Evolutionary conservation across 2,113 vertebrate genomes (phyloP), one percentile per base, ranked within the genome.

Genomic region (Girardinichthys multiradiatus): DNA sequence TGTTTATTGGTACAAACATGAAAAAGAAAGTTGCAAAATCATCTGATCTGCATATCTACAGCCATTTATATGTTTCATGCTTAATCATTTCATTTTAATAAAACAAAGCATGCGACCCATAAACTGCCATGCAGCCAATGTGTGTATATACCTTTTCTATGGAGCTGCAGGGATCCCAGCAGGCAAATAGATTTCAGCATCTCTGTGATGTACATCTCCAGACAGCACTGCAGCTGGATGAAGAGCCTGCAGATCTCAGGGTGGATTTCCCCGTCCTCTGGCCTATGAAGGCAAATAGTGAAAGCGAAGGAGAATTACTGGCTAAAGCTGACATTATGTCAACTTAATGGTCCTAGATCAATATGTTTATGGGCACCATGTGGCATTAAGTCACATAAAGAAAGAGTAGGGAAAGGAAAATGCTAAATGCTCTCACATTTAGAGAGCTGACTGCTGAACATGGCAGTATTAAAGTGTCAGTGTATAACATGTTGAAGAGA

Each of bases 161-260:
- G 97, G 89, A 98, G 95, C 91, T 99, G 97, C 91, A 98, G 94
- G 30, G 98, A 98, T 84, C 97, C 96, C 76, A 99, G 94, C 80
- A 99, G 93, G 90, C 97, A 99, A 65, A 97, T 95, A 67, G 98
- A 98, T 88, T 99, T 99, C 8, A 99, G 95, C 97, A 99, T 99
- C 94, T 99, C 98, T 57, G 97, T 96, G 78, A 98, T 97, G 86
- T 98, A 99, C 98, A 99, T 99, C 94, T 99, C 98, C 92, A 99
- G 94, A 90, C 97, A 99, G 88, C 98, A 98, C 80, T 99, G 97
- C 77, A 99, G 93, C 94, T 99, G 98, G 90, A 99, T 98, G 76
- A 97, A 99, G 74, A 99, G 93, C 76, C 97, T 93, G 83, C 97
- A 99, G 90, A 99, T 99, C 95, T 99, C 98, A 69, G 97, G 97